Base-by-base conservation (phyloP, 2,888 invertebrate genomes). In the Mythimna albipuncta region DNA sequence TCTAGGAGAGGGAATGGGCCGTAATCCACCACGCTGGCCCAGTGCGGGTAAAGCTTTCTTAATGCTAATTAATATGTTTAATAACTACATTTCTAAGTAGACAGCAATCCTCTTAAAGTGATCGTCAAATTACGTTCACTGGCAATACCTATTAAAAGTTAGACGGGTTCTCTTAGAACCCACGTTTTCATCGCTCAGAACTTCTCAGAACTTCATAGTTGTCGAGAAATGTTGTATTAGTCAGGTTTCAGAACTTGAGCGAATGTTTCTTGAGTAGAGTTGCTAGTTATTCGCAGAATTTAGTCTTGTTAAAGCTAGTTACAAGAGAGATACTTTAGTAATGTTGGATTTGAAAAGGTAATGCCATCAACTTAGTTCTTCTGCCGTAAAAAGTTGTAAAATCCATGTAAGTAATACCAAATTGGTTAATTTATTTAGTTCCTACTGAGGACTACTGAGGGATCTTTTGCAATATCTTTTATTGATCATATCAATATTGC, bases 111-210 rank as follows among this genome's bases (percentile, higher is more conserved):
- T 69, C 69, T 73, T 79, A 62, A 54, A n/a, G 16, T 64, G 41
- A 64, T 64, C 41, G 35, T 67, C 50, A 52, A 67, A 68, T 79
- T 67, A 74, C 41, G n/a, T 83, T 70, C n/a, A 26, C 58, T 62
- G 11, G 57, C 64, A 83, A 83, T 83, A 62, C 50, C 35, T 67
- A 80, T 80, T 83, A 83, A 73, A 80, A 83, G 64, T 80, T 69
- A 21, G 16, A 32, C 54, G 38, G n/a, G 19, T 32, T 21, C 64
- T 69, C 47, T 44, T 52, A 65, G 63, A 54, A 69, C 5, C 54
- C 13, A n/a, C 21, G 55, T 68, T 13, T 55, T 21, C 44, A n/a
- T 63, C 52, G 64, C 54, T 21, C 2, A 57, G 32, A 65, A 57
- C 65, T 82, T 52, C 54, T 21, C 2, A 57, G 32, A 65, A 57